Percentiles rank a stretch among this genome's conserved stretches.
These are phyloP conservation scores for Geodia barretti DNA, from an alignment of 37 sponge, comb jelly and placozoan species.

Conservation along the genomic window DNA sequence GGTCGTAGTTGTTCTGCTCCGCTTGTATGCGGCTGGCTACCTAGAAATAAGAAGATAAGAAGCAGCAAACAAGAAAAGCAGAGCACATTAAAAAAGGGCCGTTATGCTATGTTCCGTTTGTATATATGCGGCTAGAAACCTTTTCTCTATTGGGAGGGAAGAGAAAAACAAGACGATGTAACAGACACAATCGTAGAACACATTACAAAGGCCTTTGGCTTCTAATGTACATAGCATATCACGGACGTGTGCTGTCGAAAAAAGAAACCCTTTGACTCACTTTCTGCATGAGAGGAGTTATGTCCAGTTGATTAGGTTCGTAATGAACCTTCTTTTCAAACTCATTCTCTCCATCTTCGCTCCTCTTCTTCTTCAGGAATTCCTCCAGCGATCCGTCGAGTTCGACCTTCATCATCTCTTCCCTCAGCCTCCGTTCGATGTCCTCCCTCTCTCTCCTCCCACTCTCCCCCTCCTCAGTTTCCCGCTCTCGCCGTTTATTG, in stretches of 20 bases:
- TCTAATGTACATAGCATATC: too few relatives aligned
- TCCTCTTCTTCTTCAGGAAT: neutral
- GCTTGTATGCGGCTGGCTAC: neutral
- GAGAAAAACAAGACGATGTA: too few relatives aligned
- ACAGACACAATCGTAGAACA: too few relatives aligned
- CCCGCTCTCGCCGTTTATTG: neutral
- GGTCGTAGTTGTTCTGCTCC: neutral
- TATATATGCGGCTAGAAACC: too few relatives aligned
- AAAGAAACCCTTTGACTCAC: too few relatives aligned
- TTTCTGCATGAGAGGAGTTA: neutral
- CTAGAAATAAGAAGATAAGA: too few relatives aligned
- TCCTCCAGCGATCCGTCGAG: neutral
- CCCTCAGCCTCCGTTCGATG: neutral
- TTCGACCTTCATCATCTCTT: neutral
- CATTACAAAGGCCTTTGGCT: too few relatives aligned
- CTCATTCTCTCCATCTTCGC: neutral
- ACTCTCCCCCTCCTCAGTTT: neutral
- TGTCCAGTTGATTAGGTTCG: neutral
- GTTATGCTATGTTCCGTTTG: too few relatives aligned
- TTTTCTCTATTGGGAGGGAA: too few relatives aligned
- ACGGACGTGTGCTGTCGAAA: too few relatives aligned
- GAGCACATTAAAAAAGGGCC: too few relatives aligned
- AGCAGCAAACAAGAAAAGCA: too few relatives aligned
- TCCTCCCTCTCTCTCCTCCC: neutral
- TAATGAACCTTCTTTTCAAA: neutral